phyloP scores from a whole-genome alignment of 2,797 vertebrate species.

The Hyperoplus lanceolatus region DNA sequence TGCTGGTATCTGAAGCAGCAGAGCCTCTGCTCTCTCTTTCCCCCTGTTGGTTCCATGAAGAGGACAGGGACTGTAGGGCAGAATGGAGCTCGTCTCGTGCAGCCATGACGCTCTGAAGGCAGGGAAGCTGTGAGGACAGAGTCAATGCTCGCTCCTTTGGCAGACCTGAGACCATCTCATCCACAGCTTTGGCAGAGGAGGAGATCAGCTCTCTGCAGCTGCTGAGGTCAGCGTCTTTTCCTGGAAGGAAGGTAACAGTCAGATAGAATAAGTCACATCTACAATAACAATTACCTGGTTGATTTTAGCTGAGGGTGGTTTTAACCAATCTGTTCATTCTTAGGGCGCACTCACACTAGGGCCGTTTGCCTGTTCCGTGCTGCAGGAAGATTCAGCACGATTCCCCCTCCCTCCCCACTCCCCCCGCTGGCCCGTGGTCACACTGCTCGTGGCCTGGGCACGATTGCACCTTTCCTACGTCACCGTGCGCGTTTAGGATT shows the following conservation, averaged over 20 bases:
- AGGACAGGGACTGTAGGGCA: constrained; percentile 82
- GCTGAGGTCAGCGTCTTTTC: constrained; percentile 66
- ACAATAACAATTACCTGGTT: constrained; percentile 1
- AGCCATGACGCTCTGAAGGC: constrained; percentile 52
- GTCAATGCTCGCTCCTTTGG: constrained; percentile 33
- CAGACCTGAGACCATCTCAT: constrained; percentile 70
- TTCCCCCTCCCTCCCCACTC: too few relatives aligned
- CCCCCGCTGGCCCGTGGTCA: too few relatives aligned
- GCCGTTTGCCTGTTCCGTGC: too few relatives aligned
- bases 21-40: constrained; percentile 43
- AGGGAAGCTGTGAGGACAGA: constrained; percentile 51
- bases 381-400: too few relatives aligned
- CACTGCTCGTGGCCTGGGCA: too few relatives aligned
- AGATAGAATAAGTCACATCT: not conserved
- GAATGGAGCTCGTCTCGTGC: constrained; percentile 81
- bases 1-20: constrained; percentile 37
- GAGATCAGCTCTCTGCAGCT: constrained; percentile 78
- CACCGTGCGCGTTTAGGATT: too few relatives aligned
- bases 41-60: constrained; percentile 58
- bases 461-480: too few relatives aligned
- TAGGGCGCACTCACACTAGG: too few relatives aligned
- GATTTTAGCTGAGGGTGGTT: not conserved
- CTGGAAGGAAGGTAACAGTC: constrained; percentile 51
- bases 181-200: constrained; percentile 76
- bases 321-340: not conserved